A percentile compares a stretch with the other conserved stretches of the same genome.
phyloP scores from a whole-genome alignment of 2,113 vertebrate species.

The Telmatochromis bifrenatus region DNA sequence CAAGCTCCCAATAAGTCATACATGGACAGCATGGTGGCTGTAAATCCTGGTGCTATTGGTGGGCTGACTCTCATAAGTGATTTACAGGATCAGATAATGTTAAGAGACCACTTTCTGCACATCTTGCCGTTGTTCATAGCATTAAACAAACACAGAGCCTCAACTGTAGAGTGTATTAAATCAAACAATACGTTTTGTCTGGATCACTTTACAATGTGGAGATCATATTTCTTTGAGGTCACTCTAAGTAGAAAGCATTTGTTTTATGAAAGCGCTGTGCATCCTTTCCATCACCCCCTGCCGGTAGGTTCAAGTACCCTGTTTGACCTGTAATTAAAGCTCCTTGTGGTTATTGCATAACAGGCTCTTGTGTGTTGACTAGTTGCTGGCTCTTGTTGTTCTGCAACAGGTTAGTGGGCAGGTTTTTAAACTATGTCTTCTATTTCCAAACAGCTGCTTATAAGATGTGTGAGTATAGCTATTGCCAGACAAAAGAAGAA shows the following conservation, averaged over 20 bases:
- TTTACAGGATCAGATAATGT: neutral
- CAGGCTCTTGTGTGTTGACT: neutral
- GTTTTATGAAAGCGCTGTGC: neutral
- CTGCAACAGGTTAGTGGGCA: neutral
- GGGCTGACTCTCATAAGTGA: neutral
- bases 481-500: neutral
- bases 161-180: neutral
- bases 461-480: neutral
- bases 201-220: neutral
- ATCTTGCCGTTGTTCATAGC: neutral
- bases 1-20: conserved; percentile 27
- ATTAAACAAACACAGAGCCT: neutral
- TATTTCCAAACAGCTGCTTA: neutral
- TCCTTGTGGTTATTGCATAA: conserved; percentile 1
- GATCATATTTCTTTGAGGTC: neutral
- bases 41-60: neutral
- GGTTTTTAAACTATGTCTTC: neutral
- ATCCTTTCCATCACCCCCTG: neutral
- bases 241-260: neutral
- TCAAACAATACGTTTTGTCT: neutral
- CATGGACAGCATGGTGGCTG: neutral
- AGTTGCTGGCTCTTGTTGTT: neutral
- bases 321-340: conserved; percentile 1
- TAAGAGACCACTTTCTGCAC: neutral
- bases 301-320: neutral